Percentiles rank a stretch among this genome's conserved stretches.
phyloP scores from a whole-genome alignment of 2,888 invertebrate species.

The Glyphotaelius pellucidus region DNA sequence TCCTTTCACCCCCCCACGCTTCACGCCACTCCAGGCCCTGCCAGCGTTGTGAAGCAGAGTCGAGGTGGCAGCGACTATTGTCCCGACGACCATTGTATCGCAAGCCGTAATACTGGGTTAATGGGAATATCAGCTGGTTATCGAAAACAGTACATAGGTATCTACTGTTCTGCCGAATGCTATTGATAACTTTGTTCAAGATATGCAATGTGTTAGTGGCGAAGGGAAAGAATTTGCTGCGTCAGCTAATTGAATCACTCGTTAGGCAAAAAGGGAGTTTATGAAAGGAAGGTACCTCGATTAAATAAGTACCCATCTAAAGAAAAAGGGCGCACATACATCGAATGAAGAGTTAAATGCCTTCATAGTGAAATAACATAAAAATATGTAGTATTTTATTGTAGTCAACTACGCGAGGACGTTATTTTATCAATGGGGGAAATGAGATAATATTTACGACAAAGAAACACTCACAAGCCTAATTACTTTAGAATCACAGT shows the following conservation, averaged over 20 bases:
- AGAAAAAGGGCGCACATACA: not conserved
- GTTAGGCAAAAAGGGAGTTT: not conserved
- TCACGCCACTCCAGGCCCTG: not conserved
- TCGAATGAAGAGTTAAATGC: not conserved
- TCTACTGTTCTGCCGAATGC: not conserved
- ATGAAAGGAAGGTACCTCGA: not conserved
- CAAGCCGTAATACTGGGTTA: constrained; percentile 43
- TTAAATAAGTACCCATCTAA: not conserved
- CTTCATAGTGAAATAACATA: not conserved
- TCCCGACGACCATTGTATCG: constrained; percentile 41
- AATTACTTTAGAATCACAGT: not conserved
- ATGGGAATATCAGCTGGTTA: constrained; percentile 46
- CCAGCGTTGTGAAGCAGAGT: constrained; percentile 6
- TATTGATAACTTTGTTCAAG: not conserved
- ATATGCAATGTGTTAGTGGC: constrained; percentile 6
- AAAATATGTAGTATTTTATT: not conserved
- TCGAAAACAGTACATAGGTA: constrained; percentile 3
- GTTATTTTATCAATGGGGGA: not conserved
- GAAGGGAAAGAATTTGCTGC: constrained; percentile 7
- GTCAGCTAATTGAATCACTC: constrained; percentile 9
- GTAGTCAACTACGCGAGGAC: not conserved
- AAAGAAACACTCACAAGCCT: not conserved
- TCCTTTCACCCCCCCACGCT: not conserved
- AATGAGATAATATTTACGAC: not conserved
- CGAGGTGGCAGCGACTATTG: constrained; percentile 36